phyloP scores from a whole-genome alignment of 2,888 invertebrate genomes.

The Calliopum simillimum region DNA sequence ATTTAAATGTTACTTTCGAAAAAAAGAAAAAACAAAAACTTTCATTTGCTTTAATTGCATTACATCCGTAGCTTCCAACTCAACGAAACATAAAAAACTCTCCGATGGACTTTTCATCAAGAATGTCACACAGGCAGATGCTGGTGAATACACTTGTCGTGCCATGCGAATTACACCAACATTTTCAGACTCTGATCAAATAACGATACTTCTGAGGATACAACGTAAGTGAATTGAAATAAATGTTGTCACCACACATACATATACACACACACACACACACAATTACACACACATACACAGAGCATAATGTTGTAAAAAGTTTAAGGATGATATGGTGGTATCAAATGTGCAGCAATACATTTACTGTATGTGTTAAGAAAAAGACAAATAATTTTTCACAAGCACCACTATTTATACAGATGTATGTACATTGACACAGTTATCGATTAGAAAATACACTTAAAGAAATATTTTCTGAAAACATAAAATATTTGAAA shows the following conservation, averaged over 20 bases:
- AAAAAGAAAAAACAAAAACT: no score
- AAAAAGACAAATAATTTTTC: constrained; percentile 21
- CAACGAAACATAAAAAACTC: constrained; percentile 67
- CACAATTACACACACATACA: constrained; percentile 27
- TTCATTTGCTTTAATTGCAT: constrained; percentile 37
- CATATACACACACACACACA: constrained; percentile 20
- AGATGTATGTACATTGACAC: not conserved
- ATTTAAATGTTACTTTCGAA: no score
- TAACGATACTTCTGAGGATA: constrained; percentile 70
- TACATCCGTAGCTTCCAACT: constrained; percentile 62
- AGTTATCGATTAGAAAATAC: constrained; percentile 2
- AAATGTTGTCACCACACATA: constrained; percentile 21
- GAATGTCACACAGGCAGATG: constrained; percentile 70
- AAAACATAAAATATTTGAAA: no score
- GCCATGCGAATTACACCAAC: constrained; percentile 70
- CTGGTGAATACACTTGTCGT: constrained; percentile 71
- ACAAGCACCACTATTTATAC: not conserved
- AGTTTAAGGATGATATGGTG: no score
- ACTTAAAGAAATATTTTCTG: constrained; percentile 1
- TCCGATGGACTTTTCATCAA: constrained; percentile 71
- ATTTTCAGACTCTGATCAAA: constrained; percentile 69
- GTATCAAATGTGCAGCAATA: no score
- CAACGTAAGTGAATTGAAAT: constrained; percentile 69
- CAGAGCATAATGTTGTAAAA: constrained; percentile 13
- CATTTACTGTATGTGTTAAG: not conserved